phyloP scores from a whole-genome alignment of 2,888 invertebrate genomes.

The Ypsolopha sequella region DNA sequence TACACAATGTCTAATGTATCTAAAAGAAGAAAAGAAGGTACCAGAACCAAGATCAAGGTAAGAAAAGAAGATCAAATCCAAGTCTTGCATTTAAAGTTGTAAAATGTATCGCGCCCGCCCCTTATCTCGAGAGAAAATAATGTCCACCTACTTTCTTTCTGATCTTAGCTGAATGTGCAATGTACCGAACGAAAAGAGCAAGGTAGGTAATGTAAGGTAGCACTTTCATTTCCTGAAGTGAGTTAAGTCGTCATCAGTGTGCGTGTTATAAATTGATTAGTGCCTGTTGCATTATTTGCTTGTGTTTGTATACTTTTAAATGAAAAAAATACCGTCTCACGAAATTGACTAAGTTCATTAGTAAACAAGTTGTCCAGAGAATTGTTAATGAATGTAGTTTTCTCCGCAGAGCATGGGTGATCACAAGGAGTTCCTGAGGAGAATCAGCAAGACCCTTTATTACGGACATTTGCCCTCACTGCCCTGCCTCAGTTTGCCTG shows the following conservation, averaged over 20 bases:
- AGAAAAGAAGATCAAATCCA: slow-evolving; percentile 2
- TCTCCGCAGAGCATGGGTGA: slow-evolving; percentile 72
- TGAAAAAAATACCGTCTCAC: too few species aligned
- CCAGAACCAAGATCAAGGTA: slow-evolving; percentile 68
- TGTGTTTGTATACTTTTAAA: too few species aligned
- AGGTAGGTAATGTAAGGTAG: too few species aligned
- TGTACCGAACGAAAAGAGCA: too few species aligned
- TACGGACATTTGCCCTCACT: slow-evolving; percentile 84
- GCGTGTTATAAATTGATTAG: too few species aligned
- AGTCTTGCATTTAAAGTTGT: neutral
- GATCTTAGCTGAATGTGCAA: too few species aligned
- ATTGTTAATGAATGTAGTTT: neutral
- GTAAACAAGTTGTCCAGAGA: too few species aligned
- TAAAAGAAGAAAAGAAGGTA: slow-evolving; percentile 62
- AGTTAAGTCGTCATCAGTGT: too few species aligned
- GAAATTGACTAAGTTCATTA: too few species aligned
- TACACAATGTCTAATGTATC: slow-evolving; percentile 62
- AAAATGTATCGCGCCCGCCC: neutral
- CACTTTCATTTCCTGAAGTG: too few species aligned
- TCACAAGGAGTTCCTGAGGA: slow-evolving; percentile 82
- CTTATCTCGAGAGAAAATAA: neutral
- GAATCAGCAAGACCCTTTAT: slow-evolving; percentile 90
- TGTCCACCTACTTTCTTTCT: neutral
- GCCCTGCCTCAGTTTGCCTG: slow-evolving; percentile 80
- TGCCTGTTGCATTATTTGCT: too few species aligned